Evolutionary conservation across 2,888 invertebrate genomes (phyloP).

Genomic region (Fragum whitleyi): DNA sequence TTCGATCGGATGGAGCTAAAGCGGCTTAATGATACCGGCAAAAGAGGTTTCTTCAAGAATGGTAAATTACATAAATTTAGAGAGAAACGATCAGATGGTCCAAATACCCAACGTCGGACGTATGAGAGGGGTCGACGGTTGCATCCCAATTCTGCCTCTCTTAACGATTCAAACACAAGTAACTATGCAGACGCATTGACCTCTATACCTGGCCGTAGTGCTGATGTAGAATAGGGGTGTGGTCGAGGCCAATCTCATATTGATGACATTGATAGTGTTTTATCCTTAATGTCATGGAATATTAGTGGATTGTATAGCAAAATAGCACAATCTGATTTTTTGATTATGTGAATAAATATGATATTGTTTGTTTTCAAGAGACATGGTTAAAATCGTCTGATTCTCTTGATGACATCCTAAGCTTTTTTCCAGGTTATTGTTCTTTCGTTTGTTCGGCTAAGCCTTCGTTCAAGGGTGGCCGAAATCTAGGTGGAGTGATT

Average conservation of each 20-base stretch:
- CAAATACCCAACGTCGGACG: neutral
- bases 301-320: too few species aligned
- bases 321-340: too few species aligned
- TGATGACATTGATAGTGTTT: too few species aligned
- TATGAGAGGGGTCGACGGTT: neutral
- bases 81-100: neutral
- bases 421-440: neutral
- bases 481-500: constrained; percentile 1
- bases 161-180: too few species aligned
- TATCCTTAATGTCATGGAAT: too few species aligned
- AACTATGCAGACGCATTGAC: too few species aligned
- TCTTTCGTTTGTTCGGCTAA: neutral
- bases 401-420: neutral
- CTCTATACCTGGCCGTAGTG: too few species aligned
- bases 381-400: neutral
- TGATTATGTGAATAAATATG: too few species aligned
- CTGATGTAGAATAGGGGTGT: too few species aligned
- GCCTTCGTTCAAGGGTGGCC: neutral
- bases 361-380: constrained; percentile 6
- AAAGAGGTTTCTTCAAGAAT: constrained; percentile 3
- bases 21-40: neutral
- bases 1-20: neutral
- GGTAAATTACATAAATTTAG: neutral
- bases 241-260: too few species aligned
- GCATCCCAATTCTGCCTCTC: neutral